Percentiles rank a stretch among this genome's conserved stretches.
Conservation (phyloP, 2,888 invertebrate species). For the Tenodera sinensis region DNA sequence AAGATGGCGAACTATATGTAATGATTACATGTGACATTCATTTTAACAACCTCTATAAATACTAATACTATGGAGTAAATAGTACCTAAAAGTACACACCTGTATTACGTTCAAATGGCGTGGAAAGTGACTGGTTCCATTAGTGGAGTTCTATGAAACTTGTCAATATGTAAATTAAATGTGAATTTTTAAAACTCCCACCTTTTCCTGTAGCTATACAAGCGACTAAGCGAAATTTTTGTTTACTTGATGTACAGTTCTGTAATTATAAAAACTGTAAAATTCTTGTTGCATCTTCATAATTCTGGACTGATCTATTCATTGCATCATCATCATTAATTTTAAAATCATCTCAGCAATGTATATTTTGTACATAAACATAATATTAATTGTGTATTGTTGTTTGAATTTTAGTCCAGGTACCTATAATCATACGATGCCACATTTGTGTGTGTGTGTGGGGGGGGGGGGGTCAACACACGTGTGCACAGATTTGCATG, state of each 20-base stretch:
- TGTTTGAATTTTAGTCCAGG: slow-evolving; percentile 33
- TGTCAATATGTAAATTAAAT: slow-evolving; percentile 27
- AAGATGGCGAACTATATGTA: background rate
- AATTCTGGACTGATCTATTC: slow-evolving; percentile 32
- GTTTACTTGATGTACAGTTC: slow-evolving; percentile 31
- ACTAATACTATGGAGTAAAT: slow-evolving; percentile 3
- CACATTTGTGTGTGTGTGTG: background rate
- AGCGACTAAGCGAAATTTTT: slow-evolving; percentile 27
- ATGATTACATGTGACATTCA: slow-evolving; percentile 5
- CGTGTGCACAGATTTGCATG: background rate
- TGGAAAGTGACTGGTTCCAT: slow-evolving; percentile 2
- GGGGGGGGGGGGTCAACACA: background rate
- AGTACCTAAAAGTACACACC: background rate
- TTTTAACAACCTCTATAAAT: slow-evolving; percentile 6
- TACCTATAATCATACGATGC: slow-evolving; percentile 31
- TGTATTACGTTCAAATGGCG: slow-evolving; percentile 17
- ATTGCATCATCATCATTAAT: slow-evolving; percentile 31
- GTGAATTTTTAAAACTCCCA: slow-evolving; percentile 26
- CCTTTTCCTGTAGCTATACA: slow-evolving; percentile 23
- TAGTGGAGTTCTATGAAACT: slow-evolving; percentile 10
- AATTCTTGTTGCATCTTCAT: slow-evolving; percentile 32
- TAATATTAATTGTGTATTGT: slow-evolving; percentile 32
- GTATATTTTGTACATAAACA: slow-evolving; percentile 34
- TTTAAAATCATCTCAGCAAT: slow-evolving; percentile 31
- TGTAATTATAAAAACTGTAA: slow-evolving; percentile 30